Evolutionary conservation across 1,140 invertebrate species (phyloP), one percentile per base, ranked within the genome.

Genomic region (Solen grandis): DNA sequence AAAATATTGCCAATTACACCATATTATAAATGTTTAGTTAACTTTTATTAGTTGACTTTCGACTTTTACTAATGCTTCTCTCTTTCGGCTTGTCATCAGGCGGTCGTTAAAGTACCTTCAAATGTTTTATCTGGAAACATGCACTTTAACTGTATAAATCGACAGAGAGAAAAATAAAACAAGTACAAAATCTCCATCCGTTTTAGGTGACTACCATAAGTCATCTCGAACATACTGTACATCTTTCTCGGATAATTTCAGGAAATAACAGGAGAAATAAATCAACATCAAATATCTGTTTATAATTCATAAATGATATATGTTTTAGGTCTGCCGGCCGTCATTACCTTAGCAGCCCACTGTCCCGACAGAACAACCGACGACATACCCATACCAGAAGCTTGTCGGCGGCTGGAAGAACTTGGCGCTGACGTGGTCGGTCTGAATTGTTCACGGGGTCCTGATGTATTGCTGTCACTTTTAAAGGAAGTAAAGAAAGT

Each of bases 351-450:
- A 27, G 5, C 69, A 5, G 50, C 86, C 14, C 33, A 68, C 0
- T 46, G 60, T 13, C 50, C 41, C 14, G 60, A 68, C 16, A 50
- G 31, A 1, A 84, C 76, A 14, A 27, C 36, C 13, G 85, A 85
- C 27, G 82, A 65, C 3, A 60, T 85, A 5, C 65, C 74, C 22
- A 54, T 86, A 10, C 54, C 50, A 5, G 85, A 85, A 54, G 87
- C 87, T 0, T 86, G 81, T 31, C 73, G 62, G 35, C 69, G 59
- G 27, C 63, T 89, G n/a, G 84, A 89, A 50, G 72, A 85, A 1
- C 73, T 46, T 3, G 88, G 88, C 0, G 87, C 88, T 5, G 86
- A 70, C 60, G 88, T 88, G 1, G 88, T 89, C 41, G 87, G 87
- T 19, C 57, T 89, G 0, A 89, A 89, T 54, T 89, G 88, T 60